Conservation (phyloP, 64 coral and sea anemone genomes). For the Dendrophyllia cribrosa region DNA sequence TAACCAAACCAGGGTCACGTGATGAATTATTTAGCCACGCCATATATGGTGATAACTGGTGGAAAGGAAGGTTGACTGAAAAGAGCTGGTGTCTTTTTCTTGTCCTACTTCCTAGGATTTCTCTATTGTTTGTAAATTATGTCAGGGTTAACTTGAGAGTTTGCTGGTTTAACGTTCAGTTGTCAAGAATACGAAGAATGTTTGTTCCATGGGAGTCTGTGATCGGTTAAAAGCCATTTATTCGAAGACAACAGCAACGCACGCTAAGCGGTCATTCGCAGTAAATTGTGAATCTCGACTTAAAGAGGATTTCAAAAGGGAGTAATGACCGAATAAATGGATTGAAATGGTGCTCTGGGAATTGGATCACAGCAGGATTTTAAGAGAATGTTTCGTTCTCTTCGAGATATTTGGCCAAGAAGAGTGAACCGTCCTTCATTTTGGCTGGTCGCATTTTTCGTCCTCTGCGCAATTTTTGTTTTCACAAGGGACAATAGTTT, state of each 20-base stretch:
- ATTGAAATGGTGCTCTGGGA: conserved; percentile 23
- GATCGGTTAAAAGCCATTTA: background rate
- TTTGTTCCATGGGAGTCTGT: background rate
- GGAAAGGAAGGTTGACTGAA: conserved; percentile 16
- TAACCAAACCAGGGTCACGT: background rate
- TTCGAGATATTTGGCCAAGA: conserved; percentile 29
- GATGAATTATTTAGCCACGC: conserved; percentile 19
- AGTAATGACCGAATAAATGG: background rate
- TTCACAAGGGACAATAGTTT: conserved; percentile 29
- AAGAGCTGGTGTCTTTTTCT: background rate
- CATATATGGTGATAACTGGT: conserved; percentile 33
- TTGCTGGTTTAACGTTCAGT: background rate
- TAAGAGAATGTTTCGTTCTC: conserved; percentile 71
- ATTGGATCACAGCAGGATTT: background rate
- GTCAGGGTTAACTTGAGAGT: background rate
- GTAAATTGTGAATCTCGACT: background rate
- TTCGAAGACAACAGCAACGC: no score
- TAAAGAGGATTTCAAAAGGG: conserved; percentile 34
- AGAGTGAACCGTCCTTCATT: conserved; percentile 19
- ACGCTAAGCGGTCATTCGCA: background rate
- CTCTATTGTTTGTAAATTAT: conserved; percentile 12
- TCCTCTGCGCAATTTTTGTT: conserved; percentile 57
- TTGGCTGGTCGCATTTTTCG: conserved; percentile 57
- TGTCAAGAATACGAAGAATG: conserved; percentile 9
- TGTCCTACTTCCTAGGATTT: background rate